Evolutionary conservation across 2,113 vertebrate genomes (phyloP).

Genomic region (Archilochus colubris): DNA sequence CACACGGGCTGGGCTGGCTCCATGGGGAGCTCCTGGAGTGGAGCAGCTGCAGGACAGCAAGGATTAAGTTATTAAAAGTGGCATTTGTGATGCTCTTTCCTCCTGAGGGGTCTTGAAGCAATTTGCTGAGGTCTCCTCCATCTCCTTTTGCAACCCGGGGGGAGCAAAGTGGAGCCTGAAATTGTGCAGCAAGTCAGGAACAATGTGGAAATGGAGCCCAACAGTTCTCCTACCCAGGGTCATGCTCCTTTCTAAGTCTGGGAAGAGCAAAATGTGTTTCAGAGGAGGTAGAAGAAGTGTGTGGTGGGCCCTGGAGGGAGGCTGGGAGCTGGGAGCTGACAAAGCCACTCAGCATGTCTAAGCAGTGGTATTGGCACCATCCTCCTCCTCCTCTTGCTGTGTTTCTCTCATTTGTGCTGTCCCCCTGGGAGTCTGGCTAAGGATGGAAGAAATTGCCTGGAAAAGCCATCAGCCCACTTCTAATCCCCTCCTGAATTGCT

Average conservation of each 20-base stretch:
- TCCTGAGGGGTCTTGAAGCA: background rate
- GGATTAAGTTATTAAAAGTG: background rate
- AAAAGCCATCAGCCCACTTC: conserved; percentile 52
- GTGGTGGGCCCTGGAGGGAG: background rate
- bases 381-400: conserved; percentile 30
- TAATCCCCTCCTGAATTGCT: conserved; percentile 32
- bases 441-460: conserved; percentile 57
- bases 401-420: background rate
- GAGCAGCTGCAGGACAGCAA: background rate
- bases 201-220: background rate
- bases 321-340: conserved; percentile 19
- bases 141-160: background rate
- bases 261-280: background rate
- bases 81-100: background rate
- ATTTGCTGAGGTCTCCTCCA: background rate
- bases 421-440: conserved; percentile 20
- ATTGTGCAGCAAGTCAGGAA: background rate
- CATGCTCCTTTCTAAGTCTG: background rate
- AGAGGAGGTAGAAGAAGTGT: background rate
- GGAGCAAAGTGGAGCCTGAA: background rate
- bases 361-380: background rate
- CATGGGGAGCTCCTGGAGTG: background rate
- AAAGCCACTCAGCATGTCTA: background rate
- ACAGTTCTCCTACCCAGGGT: background rate
- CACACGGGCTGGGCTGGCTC: background rate